Evolutionary conservation across 2,888 invertebrate genomes (phyloP).

Genomic region (Fragum sueziense): DNA sequence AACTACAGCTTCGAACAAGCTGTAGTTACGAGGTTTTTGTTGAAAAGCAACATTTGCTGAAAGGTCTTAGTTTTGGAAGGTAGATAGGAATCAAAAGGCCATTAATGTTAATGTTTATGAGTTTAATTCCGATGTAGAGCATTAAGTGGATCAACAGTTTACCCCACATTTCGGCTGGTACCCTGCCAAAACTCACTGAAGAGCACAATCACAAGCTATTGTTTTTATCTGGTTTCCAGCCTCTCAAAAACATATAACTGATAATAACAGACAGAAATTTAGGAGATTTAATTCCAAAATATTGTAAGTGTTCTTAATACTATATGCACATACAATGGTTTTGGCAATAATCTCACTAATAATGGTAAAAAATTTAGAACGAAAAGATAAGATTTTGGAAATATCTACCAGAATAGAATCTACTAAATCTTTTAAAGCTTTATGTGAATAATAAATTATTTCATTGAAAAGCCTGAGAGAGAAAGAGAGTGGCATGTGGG

Average conservation of each 20-base stretch:
- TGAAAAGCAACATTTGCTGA: neutral
- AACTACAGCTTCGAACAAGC: too few relatives aligned
- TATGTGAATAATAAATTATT: too few relatives aligned
- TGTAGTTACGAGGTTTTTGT: too few relatives aligned
- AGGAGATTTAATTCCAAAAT: too few relatives aligned
- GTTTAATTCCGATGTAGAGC: slow-evolving; percentile 9
- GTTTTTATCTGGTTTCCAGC: slow-evolving; percentile 6
- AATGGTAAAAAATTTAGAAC: neutral
- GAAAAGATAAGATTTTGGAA: neutral
- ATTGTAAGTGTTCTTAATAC: too few relatives aligned
- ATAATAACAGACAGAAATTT: too few relatives aligned
- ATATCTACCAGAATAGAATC: neutral
- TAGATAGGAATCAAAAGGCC: slow-evolving; percentile 5
- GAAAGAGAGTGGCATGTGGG: too few relatives aligned
- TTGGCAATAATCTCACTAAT: too few relatives aligned
- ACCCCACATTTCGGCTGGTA: neutral
- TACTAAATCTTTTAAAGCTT: too few relatives aligned
- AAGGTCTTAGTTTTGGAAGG: neutral
- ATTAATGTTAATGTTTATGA: slow-evolving; percentile 18
- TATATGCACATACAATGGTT: too few relatives aligned
- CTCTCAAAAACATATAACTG: neutral
- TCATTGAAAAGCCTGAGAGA: too few relatives aligned
- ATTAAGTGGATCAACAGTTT: slow-evolving; percentile 19
- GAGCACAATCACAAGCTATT: neutral
- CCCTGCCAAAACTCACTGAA: slow-evolving; percentile 9